Evolutionary conservation across 2,797 vertebrate genomes (phyloP), one percentile per base, ranked within the genome.

Genomic region (Acanthurus tractus): DNA sequence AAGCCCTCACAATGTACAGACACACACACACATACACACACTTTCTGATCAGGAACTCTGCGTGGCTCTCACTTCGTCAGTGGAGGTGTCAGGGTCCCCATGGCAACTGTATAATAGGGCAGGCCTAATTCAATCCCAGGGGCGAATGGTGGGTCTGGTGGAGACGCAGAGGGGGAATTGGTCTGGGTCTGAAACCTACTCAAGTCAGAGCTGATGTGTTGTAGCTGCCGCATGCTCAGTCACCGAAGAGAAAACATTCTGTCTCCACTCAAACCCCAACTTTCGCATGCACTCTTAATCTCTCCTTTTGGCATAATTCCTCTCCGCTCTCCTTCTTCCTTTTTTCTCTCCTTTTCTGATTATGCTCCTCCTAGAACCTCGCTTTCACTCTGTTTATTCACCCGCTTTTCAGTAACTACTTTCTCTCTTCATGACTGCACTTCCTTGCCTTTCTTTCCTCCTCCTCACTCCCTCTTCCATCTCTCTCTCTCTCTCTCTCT

Each of bases 71-170:
- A 88, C 88, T 93, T 92, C 80, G 90, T 93, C 92, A 93, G 90
- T 74, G 74, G 89, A 92, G 89, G 92, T 94, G 93, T 94, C 91
- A 88, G 81, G 79, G 87, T 94, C 91, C 90, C 93, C 93, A 94
- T 93, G 89, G 93, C 90, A 92, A 94, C 93, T 84, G 91, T 89
- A 93, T 93, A 93, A 94, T 93, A 90, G 89, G 91, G 82, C 83
- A 89, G 86, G 83, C 86, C 91, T 94, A 92, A 93, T 93, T 90
- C 90, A 92, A 91, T 93, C 93, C 91, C 91, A 91, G 91, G 86
- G 92, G 92, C 79, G 85, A 89, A 77, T 64, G 74, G 79, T 73
- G 88, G 88, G 88, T 84, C 90, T 90, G 86, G 83, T 61, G 44
- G 83, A 82, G 88, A 78, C 70, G 57, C 86, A 79, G 73, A 83